A percentile compares a stretch with the other conserved stretches of the same genome.
These are phyloP conservation scores for Cephus sareptanus DNA, from an alignment of 2,888 invertebrate genomes.

Conservation along the genomic window DNA sequence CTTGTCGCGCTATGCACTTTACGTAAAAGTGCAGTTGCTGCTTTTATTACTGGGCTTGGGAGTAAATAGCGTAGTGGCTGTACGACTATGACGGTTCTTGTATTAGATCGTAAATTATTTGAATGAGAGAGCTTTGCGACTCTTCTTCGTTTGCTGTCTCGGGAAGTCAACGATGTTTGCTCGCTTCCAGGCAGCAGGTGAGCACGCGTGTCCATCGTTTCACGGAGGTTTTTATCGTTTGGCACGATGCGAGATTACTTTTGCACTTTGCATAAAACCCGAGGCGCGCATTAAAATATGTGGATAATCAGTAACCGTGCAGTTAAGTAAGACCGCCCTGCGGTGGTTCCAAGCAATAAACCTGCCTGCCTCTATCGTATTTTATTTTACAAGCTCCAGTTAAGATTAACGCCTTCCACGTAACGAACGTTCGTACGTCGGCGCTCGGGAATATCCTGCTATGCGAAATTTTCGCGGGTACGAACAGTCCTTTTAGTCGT, in stretches of 20 bases:
- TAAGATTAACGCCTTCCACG: background rate
- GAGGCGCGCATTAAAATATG: constrained; percentile 10
- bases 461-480: background rate
- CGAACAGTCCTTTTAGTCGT: no score
- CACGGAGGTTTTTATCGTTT: background rate
- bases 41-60: background rate
- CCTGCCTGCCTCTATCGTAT: constrained; percentile 2
- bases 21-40: background rate
- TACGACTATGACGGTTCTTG: background rate
- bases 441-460: background rate
- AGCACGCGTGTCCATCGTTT: background rate
- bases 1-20: background rate
- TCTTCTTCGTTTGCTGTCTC: background rate
- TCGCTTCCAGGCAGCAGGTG: background rate
- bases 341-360: constrained; percentile 16
- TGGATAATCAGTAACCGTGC: constrained; percentile 7
- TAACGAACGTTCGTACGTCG: background rate
- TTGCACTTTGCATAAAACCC: constrained; percentile 5
- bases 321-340: constrained; percentile 14
- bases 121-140: background rate
- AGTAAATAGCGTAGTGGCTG: background rate
- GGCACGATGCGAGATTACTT: background rate
- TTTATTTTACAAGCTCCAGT: constrained; percentile 2
- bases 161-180: background rate
- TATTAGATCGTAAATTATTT: background rate